A percentile compares a stretch with the other conserved stretches of the same genome.
Conservation (phyloP, 2,797 vertebrate species). For the Amphiprion clarkii region DNA sequence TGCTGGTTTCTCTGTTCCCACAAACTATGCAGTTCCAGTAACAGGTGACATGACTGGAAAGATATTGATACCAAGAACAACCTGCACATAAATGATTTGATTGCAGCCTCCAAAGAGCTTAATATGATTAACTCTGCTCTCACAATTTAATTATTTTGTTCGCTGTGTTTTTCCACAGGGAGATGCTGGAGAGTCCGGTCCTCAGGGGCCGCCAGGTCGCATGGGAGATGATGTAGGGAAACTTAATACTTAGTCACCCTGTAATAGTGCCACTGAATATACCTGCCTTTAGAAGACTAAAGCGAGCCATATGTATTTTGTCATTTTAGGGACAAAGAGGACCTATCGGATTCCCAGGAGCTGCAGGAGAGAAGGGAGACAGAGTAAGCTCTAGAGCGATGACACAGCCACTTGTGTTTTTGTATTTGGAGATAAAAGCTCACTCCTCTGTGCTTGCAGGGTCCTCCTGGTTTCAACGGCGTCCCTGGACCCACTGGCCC, state of each 20-base stretch:
- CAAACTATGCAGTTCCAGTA: neutral
- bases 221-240: slow-evolving; percentile 85
- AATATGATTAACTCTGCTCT: slow-evolving; percentile 24
- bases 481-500: slow-evolving; percentile 86
- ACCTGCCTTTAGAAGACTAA: neutral
- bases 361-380: slow-evolving; percentile 85
- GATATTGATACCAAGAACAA: neutral
- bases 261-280: neutral
- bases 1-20: neutral
- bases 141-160: slow-evolving; percentile 16
- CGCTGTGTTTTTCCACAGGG: slow-evolving; percentile 73
- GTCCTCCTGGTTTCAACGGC: slow-evolving; percentile 87
- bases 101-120: slow-evolving; percentile 6
- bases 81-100: slow-evolving; percentile 1
- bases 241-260: neutral
- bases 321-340: slow-evolving; percentile 85
- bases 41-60: neutral
- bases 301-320: neutral
- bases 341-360: slow-evolving; percentile 82
- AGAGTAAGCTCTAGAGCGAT: slow-evolving; percentile 69
- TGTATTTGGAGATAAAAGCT: neutral
- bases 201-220: slow-evolving; percentile 79
- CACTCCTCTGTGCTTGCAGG: slow-evolving; percentile 66
- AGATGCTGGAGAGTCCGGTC: slow-evolving; percentile 75
- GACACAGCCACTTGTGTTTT: neutral